phyloP scores from a whole-genome alignment of 2,888 invertebrate genomes.

The Platycheirus albimanus region DNA sequence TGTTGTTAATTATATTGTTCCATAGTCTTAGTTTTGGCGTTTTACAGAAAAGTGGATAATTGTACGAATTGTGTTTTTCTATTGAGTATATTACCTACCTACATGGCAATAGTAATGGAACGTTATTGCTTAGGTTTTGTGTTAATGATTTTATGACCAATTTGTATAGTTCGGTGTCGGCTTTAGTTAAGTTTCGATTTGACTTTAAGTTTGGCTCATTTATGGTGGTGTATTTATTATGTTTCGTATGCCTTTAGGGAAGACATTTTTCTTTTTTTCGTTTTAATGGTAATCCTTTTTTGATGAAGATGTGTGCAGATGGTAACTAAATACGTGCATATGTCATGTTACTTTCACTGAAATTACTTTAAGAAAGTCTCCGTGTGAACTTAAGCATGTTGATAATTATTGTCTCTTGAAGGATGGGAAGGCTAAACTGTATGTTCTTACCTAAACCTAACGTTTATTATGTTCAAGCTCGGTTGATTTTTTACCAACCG shows the following conservation, averaged over 20 bases:
- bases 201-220: conserved; percentile 18
- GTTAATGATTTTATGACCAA: conserved; percentile 68
- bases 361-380: conserved; percentile 11
- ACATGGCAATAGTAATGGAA: conserved; percentile 28
- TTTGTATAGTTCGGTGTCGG: conserved; percentile 52
- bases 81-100: not conserved
- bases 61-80: conserved; percentile 60
- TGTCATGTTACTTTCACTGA: conserved; percentile 50
- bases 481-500: too few species aligned
- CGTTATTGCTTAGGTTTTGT: conserved; percentile 53
- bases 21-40: conserved; percentile 41
- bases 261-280: not conserved
- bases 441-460: too few species aligned
- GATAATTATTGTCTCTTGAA: too few species aligned
- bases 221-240: conserved; percentile 9
- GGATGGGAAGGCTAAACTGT: too few species aligned
- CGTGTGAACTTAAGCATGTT: too few species aligned
- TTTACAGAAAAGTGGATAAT: conserved; percentile 49
- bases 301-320: conserved; percentile 34
- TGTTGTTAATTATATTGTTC: conserved; percentile 66
- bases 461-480: too few species aligned
- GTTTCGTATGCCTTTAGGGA: conserved; percentile 44
- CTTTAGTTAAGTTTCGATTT: conserved; percentile 6
- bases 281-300: conserved; percentile 51
- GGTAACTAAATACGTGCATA: not conserved